phyloP scores from a whole-genome alignment of 2,113 vertebrate genomes.

The Cephalopholis sonnerati region DNA sequence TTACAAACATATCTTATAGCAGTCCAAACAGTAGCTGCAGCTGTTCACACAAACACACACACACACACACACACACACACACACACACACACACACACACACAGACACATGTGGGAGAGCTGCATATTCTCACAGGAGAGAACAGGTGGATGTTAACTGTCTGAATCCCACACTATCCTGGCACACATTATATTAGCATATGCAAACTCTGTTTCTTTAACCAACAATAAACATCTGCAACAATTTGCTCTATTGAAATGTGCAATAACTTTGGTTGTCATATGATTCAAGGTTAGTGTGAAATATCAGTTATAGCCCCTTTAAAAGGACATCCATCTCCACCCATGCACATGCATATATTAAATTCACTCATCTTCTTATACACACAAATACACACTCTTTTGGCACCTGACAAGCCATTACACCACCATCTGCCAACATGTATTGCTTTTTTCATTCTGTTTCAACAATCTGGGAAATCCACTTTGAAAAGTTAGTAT shows the following conservation, averaged over 20 bases:
- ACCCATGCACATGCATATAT: not conserved
- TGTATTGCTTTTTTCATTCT: not conserved
- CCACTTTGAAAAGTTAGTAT: constrained; percentile 15
- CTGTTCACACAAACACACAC: not conserved
- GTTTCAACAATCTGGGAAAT: constrained; percentile 19
- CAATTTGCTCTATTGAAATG: not conserved
- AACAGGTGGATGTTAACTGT: constrained; percentile 44
- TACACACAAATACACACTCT: constrained; percentile 16
- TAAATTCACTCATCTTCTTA: constrained; percentile 3
- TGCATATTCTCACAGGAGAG: constrained; percentile 22
- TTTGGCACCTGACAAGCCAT: constrained; percentile 19
- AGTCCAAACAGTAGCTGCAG: constrained; percentile 8
- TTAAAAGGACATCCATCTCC: constrained; percentile 4
- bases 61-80: not conserved
- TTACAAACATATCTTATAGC: not conserved
- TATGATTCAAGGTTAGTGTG: not conserved
- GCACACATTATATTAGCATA: constrained; percentile 16
- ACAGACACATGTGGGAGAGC: constrained; percentile 9
- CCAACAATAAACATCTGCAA: not conserved
- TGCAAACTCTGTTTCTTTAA: not conserved
- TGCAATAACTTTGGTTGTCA: not conserved
- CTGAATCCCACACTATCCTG: constrained; percentile 22
- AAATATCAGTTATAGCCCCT: not conserved
- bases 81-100: not conserved
- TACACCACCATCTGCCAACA: constrained; percentile 19